Base-by-base conservation (phyloP, 2,113 vertebrate genomes). In the Lepidothrix coronata region DNA sequence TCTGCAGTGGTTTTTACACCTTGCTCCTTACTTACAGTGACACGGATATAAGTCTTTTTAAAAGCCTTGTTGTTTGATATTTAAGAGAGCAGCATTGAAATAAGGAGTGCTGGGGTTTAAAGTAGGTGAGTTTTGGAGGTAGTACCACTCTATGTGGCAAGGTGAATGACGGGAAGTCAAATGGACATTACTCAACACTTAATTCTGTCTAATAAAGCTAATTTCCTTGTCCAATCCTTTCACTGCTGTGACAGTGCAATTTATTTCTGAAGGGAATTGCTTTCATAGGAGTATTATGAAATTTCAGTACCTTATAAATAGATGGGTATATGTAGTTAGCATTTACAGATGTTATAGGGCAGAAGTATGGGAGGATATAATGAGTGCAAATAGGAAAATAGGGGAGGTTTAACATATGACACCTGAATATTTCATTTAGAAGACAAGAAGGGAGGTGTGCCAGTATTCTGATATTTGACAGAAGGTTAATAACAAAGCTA, bases 201-300 rank as follows among this genome's bases (percentile, higher is more conserved):
- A 37, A 4, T 96, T 92, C 85, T 89, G 79, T 92, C 85, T 89
- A 82, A 46, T 75, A 88, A 95, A 74, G 46, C 65, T 81, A 8
- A 84, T 95, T 95, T 96, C 91, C 83, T 77, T 78, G 43, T 87
- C 80, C 5, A 2, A n/a, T 87, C 66, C 28, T 85, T 94, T 91
- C 62, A 70, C 17, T 89, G n/a, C 54, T 43, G 28, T 79, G 77
- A 85, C 66, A 92, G n/a, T 89, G 66, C 80, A 87, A 65, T 94
- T 94, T 92, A 54, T 87, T 89, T 96, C 66, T 58, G 27, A 72
- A 52, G 18, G 68, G 30, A 93, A 75, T 68, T 89, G 51, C 54
- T 94, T 93, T 92, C 70, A 14, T 31, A 73, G 37, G 21, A 18
- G 5, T 65, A 76, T 87, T 68, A n/a, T 12, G 54, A 93, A 68